Base-by-base conservation (phyloP, 2,113 vertebrate genomes). In the Oxyura jamaicensis region DNA sequence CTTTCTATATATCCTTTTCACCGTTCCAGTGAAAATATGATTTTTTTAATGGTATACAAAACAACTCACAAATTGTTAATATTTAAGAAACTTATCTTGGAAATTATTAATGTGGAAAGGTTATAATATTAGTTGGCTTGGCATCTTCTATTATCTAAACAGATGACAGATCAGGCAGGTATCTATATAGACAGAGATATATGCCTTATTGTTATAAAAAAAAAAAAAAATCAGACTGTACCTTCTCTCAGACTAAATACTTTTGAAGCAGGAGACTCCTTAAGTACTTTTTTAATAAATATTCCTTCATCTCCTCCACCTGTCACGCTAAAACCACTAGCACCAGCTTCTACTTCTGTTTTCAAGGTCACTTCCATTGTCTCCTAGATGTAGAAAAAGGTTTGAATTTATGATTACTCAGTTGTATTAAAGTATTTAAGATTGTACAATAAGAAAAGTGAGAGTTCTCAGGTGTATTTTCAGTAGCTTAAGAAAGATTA, bases 251-350 rank as follows among this genome's bases (percentile, higher is more conserved):
- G 95, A 92, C 96, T 98, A 94, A 99, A 98, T 95, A 98, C 96
- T 96, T 98, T 99, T 78, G 98, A 99, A 12, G 99, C 99, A 13
- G 99, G 96, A 36, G 99, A 99, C 74, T 98, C 99, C 91, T 98
- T 98, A 44, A 99, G 97, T 53, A 99, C 99, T 89, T 99, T 98
- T 90, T 98, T 99, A 59, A 99, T 98, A 88, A 99, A 99, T 94
- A 99, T 98, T 7, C 99, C 99, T 21, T 98, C 98, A 86, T 97
- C 97, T 52, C 99, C 98, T 26, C 99, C 99, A n/a, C 99, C 99
- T 3, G 95, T 96, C 83, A 99, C 98, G 33, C 98, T 97, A 48
- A 99, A 98, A 90, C 99, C 99, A 42, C 99, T 99, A 82, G 98
- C 98, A 91, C 98, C 98, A 21, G 98, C 98, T 90, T 99, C 98